phyloP scores from a whole-genome alignment of 2,888 invertebrate genomes.

The Zelleria hepariella region DNA sequence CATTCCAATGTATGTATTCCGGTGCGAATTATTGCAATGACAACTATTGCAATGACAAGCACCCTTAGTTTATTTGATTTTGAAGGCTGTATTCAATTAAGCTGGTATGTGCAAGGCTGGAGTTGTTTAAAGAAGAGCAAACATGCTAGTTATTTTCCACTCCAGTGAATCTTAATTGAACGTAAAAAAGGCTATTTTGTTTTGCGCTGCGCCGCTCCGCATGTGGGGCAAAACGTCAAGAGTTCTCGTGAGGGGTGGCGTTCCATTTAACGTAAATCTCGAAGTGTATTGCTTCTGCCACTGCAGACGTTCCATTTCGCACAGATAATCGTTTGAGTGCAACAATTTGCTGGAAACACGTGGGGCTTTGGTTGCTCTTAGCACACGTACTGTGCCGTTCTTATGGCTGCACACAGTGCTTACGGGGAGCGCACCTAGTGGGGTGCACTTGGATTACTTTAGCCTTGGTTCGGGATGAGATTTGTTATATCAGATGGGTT shows the following conservation, averaged over 20 bases:
- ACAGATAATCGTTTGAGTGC: conserved; percentile 47
- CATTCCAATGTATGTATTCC: too few relatives aligned
- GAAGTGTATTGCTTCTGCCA: conserved; percentile 1
- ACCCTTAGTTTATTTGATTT: not conserved
- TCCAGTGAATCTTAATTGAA: not conserved
- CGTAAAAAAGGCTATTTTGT: not conserved
- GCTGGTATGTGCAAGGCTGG: conserved; percentile 34
- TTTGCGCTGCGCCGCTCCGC: not conserved
- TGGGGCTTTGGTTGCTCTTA: conserved; percentile 14
- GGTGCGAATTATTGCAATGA: too few relatives aligned
- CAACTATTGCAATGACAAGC: not conserved
- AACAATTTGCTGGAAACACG: conserved; percentile 45
- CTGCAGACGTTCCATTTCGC: not conserved
- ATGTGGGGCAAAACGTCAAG: not conserved
- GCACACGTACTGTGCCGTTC: conserved; percentile 1
- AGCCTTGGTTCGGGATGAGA: not conserved
- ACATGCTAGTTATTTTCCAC: not conserved
- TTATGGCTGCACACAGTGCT: not conserved
- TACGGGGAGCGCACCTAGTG: not conserved
- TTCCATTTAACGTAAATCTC: conserved; percentile 6
- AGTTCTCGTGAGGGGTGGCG: not conserved
- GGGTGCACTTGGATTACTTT: not conserved
- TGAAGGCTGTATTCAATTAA: conserved; percentile 50
- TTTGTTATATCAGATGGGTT: not conserved
- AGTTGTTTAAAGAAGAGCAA: conserved; percentile 33